Conservation (phyloP, 2,888 invertebrate genomes). For the Sisyra nigra region DNA sequence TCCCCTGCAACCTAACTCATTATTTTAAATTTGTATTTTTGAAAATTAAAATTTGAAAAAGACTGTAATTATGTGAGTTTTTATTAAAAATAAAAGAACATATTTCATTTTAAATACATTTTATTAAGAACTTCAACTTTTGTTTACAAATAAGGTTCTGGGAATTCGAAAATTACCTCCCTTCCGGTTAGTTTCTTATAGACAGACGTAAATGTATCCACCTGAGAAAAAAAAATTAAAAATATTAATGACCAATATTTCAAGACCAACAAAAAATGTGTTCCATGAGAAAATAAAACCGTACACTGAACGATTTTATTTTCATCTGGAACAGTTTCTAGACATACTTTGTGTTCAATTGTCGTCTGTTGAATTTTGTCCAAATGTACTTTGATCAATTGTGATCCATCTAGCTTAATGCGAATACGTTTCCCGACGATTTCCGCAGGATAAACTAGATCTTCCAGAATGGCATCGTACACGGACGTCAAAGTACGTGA, state of each 20-base stretch:
- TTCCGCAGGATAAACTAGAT: slow-evolving; percentile 96
- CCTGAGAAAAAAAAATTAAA: slow-evolving; percentile 41
- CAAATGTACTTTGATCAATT: slow-evolving; percentile 93
- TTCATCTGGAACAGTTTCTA: too few species aligned
- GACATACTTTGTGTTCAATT: slow-evolving; percentile 95
- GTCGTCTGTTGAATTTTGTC: slow-evolving; percentile 98
- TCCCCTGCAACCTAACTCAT: too few species aligned
- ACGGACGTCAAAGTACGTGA: slow-evolving; percentile 90
- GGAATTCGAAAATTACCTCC: slow-evolving; percentile 98
- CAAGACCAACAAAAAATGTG: neutral
- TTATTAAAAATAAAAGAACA: neutral
- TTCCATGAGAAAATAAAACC: neutral
- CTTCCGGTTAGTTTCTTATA: slow-evolving; percentile 99
- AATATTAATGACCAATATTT: neutral
- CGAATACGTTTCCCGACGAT: slow-evolving; percentile 97
- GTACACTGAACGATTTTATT: too few species aligned
- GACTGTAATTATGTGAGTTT: too few species aligned
- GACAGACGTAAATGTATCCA: slow-evolving; percentile 94
- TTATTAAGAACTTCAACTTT: slow-evolving; percentile 4
- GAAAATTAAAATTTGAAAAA: too few species aligned
- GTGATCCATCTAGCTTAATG: slow-evolving; percentile 89
- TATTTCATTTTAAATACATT: neutral
- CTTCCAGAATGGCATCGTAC: slow-evolving; percentile 93
- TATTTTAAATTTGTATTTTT: too few species aligned
- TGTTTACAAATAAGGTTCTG: slow-evolving; percentile 85